Conservation (phyloP, 2,113 vertebrate species). For the Ailuropoda melanoleuca region DNA sequence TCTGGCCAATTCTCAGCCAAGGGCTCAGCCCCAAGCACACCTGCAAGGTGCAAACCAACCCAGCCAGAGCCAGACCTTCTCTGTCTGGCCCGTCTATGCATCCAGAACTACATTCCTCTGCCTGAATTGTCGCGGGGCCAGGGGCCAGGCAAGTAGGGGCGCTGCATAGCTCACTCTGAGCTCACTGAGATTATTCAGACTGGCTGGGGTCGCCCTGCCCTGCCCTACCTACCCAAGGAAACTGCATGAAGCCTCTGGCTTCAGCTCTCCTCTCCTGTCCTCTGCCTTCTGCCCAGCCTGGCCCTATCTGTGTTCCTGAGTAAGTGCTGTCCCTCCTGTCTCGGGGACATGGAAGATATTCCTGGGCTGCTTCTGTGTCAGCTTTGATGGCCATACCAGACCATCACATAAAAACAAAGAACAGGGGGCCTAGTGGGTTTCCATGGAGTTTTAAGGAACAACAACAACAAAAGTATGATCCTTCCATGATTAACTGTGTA, state of each 20-base stretch:
- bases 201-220: neutral
- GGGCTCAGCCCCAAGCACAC: too few relatives aligned
- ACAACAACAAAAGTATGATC: neutral
- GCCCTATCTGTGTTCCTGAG: neutral
- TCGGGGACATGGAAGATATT: neutral
- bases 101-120: neutral
- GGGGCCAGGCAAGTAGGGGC: neutral
- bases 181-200: neutral
- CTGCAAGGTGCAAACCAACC: too few relatives aligned
- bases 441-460: neutral
- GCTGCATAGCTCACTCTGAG: neutral
- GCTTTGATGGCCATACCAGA: neutral
- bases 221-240: neutral
- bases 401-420: neutral
- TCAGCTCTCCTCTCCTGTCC: neutral
- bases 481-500: neutral
- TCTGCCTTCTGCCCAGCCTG: neutral
- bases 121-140: too few relatives aligned
- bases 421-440: neutral
- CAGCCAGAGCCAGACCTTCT: neutral
- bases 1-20: neutral
- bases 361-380: neutral
- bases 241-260: neutral
- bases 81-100: fast-evolving
- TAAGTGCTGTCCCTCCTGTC: neutral